Base-by-base conservation (phyloP, 2,888 invertebrate genomes). In the Carpatolechia fugitivella region DNA sequence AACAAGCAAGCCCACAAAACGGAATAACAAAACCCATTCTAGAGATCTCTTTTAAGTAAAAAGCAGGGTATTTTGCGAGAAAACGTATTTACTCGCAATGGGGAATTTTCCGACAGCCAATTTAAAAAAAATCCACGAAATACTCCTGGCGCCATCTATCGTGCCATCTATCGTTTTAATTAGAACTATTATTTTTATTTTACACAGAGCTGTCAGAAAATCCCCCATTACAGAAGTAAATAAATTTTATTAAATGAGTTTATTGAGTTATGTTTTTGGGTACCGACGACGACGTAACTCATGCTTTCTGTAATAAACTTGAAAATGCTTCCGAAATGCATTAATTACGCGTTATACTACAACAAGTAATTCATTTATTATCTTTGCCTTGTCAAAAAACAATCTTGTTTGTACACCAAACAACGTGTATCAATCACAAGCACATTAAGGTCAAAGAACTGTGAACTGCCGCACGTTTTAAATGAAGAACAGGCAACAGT, bases 281-380 rank as follows among this genome's bases (percentile, higher is more conserved):
- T 38, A 16, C 16, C 7, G 4, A 16, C 3, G 5, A 16, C 38
- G 16, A 16, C 13, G 7, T 8, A 16, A 2, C 44, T n/a, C n/a
- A n/a, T n/a, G n/a, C n/a, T n/a, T n/a, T n/a, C 47, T 31, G 14
- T 48, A 14, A n/a, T 44, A n/a, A 13, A 29, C 20, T 24, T 44
- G 29, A 44, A 51, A 51, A 51, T 51, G 51, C 51, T 51, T 14
- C 20, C 7, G 20, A 51, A 51, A 51, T 38, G 51, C 51, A 30
- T 40, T 11, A 38, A n/a, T 6, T 20, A 20, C 11, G 18, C 10
- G 18, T 16, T 40, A 18, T 16, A 41, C 18, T 41, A 41, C 18
- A 41, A 11, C 18, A 18, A 18, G 11, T 18, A 41, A 41, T 20
- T 41, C 40, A 20, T 18, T 10, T 18, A 11, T 41, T 41, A 41